Evolutionary conservation across 2,797 vertebrate species (phyloP).

Genomic region (Leptatherina wallacei): DNA sequence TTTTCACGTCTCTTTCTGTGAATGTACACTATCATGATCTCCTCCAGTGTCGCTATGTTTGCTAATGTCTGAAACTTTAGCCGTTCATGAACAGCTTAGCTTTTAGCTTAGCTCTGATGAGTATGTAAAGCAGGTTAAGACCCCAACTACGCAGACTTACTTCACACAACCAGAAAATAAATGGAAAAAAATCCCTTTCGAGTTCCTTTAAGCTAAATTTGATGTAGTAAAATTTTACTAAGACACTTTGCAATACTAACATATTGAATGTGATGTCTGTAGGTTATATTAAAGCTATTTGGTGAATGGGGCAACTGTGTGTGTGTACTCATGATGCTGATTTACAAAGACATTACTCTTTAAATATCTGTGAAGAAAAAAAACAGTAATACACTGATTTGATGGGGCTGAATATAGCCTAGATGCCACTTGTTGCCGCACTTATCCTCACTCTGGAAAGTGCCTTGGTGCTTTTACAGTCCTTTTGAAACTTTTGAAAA

Average conservation of each 20-base stretch:
- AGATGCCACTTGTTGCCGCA: not conserved
- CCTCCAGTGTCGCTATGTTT: no score
- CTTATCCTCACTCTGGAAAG: not conserved
- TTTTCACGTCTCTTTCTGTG: no score
- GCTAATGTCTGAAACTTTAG: no score
- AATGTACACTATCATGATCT: no score
- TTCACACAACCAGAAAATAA: no score
- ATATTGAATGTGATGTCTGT: not conserved
- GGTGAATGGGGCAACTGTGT: no score
- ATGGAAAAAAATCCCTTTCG: no score
- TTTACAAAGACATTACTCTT: not conserved
- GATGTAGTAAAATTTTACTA: not conserved
- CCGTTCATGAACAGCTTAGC: no score
- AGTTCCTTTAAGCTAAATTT: not conserved
- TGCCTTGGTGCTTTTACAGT: not conserved
- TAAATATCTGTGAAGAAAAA: conserved; percentile 1
- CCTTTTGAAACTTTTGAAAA: not conserved
- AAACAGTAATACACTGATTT: conserved; percentile 4
- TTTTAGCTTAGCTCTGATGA: no score
- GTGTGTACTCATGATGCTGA: not conserved
- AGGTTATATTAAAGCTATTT: no score
- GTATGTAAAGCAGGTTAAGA: no score
- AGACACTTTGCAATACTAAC: not conserved
- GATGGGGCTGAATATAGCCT: not conserved
- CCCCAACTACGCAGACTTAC: no score